Evolutionary conservation across 2,113 vertebrate species (phyloP).

Genomic region (Stictonetta naevosa): DNA sequence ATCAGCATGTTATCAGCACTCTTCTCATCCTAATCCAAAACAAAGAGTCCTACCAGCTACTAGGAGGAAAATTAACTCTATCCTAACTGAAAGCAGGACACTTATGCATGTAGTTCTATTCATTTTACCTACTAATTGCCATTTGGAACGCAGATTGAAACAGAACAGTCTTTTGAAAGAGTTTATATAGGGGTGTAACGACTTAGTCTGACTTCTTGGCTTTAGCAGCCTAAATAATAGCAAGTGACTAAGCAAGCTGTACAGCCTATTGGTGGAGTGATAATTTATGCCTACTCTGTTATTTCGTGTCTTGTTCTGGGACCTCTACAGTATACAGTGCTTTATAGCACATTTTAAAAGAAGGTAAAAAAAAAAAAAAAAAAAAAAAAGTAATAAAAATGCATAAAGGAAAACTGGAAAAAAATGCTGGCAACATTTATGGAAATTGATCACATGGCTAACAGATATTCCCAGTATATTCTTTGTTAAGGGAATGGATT

Average conservation of each 20-base stretch:
- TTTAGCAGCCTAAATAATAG: background rate
- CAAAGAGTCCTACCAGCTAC: no score
- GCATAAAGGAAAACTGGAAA: background rate
- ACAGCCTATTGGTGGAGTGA: background rate
- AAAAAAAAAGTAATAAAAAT: background rate
- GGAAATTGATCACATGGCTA: background rate
- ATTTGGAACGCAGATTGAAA: rapidly evolving
- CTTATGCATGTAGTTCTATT: rapidly evolving
- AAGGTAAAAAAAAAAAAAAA: background rate
- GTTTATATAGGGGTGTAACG: background rate
- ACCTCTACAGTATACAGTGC: background rate
- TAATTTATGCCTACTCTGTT: background rate
- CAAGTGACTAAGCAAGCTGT: background rate
- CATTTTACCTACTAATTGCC: background rate
- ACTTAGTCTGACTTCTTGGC: background rate
- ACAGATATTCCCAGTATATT: background rate
- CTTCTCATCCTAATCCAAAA: no score
- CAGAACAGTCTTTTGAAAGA: background rate
- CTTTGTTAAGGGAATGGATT: background rate
- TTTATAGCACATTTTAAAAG: background rate
- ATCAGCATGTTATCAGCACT: no score
- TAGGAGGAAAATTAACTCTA: no score
- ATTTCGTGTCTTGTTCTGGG: background rate
- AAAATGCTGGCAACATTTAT: background rate
- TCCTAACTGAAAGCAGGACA: background rate